Conservation (phyloP, 2,888 invertebrate species). For the Nephrotoma flavescens region DNA sequence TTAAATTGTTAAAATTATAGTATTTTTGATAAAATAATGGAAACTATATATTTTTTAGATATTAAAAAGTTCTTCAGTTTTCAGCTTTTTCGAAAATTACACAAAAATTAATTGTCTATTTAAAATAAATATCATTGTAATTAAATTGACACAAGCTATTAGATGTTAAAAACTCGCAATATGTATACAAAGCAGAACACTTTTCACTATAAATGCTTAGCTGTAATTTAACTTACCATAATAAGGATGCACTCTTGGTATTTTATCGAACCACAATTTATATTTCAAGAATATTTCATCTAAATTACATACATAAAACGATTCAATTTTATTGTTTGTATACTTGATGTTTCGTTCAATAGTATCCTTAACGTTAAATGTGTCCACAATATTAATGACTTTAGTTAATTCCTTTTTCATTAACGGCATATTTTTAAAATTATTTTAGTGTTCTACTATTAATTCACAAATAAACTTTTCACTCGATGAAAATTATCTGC, state of each 20-base stretch:
- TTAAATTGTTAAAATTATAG: too few species aligned
- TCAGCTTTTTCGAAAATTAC: too few species aligned
- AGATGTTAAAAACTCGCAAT: too few species aligned
- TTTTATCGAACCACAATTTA: slow-evolving; percentile 58
- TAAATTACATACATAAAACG: slow-evolving; percentile 46
- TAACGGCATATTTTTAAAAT: background rate
- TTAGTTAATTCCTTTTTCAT: background rate
- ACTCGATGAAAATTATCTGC: background rate
- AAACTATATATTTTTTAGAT: too few species aligned
- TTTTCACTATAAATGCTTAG: too few species aligned
- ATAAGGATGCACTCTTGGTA: slow-evolving; percentile 75
- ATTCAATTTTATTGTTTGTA: background rate
- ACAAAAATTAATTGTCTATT: too few species aligned
- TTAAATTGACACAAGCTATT: too few species aligned
- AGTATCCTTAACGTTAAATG: background rate
- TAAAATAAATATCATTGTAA: too few species aligned
- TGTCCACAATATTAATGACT: background rate
- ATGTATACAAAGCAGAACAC: too few species aligned
- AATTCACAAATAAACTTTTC: background rate
- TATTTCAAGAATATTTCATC: slow-evolving; percentile 68
- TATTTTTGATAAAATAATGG: too few species aligned
- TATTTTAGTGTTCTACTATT: background rate
- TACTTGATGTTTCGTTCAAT: background rate
- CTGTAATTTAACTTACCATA: slow-evolving; percentile 45
- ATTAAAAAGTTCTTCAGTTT: too few species aligned